phyloP scores from a whole-genome alignment of 2,888 invertebrate genomes.

The Panzeria rudis region DNA sequence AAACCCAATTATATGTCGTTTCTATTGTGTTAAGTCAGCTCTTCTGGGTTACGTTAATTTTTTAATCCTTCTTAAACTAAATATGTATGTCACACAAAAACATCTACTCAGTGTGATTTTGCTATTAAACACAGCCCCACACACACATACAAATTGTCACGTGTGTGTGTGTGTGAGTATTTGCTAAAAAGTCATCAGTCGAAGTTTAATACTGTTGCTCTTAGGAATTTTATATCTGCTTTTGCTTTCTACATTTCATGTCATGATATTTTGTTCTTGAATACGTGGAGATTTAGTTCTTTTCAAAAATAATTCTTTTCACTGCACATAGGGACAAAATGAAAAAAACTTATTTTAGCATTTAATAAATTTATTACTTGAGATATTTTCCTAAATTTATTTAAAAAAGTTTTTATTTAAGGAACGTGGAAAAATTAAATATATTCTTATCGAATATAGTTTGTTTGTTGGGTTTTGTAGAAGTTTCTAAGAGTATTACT shows the following conservation, averaged over 20 bases:
- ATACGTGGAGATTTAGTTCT: not conserved
- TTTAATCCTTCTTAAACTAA: not conserved
- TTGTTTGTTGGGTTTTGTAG: too few species aligned
- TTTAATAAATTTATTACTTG: too few species aligned
- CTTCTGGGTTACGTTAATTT: not conserved
- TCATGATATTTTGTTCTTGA: constrained; percentile 27
- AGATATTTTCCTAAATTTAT: too few species aligned
- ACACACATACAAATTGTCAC: not conserved
- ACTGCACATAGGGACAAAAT: not conserved
- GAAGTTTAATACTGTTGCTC: constrained; percentile 57
- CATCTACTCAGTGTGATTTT: not conserved
- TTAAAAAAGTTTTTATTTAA: too few species aligned
- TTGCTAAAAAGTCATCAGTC: constrained; percentile 56
- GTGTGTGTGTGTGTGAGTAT: not conserved
- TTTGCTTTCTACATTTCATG: constrained; percentile 23
- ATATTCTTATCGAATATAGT: too few species aligned
- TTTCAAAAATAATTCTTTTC: not conserved
- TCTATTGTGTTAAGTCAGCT: not conserved
- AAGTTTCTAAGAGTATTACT: too few species aligned
- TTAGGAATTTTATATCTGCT: constrained; percentile 45
- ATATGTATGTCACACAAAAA: not conserved
- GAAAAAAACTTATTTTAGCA: not conserved
- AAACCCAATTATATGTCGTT: not conserved
- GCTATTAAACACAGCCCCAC: not conserved
- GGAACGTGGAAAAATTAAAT: too few species aligned